phyloP scores from a whole-genome alignment of 2,113 vertebrate genomes.

The Verasper variegatus region DNA sequence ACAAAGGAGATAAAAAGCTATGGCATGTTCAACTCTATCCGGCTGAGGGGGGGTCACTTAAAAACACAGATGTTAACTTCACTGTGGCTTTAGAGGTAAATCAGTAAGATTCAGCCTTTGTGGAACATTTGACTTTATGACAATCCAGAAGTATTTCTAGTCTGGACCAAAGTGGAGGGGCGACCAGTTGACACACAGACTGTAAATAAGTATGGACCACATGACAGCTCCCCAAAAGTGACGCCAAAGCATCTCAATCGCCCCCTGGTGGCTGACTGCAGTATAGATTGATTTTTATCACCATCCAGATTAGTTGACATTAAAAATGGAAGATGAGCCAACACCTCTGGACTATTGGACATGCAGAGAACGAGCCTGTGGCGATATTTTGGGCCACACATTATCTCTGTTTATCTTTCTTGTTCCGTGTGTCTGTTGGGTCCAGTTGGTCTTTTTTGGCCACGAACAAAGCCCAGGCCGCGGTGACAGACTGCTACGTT shows the following conservation, averaged over 20 bases:
- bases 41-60: background rate
- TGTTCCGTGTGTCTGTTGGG: slow-evolving; percentile 9
- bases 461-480: slow-evolving; percentile 75
- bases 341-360: background rate
- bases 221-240: background rate
- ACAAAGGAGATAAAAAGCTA: background rate
- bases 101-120: background rate
- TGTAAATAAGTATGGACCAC: too few relatives aligned
- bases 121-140: background rate
- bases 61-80: background rate
- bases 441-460: slow-evolving; percentile 86
- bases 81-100: background rate
- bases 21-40: background rate
- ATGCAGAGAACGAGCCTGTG: background rate
- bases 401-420: slow-evolving; percentile 31
- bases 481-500: slow-evolving; percentile 77
- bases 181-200: background rate
- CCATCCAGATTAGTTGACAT: background rate
- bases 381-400: background rate
- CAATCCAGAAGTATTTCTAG: background rate
- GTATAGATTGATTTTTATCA: background rate
- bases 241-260: background rate
- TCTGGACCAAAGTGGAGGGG: background rate
- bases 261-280: too few relatives aligned
- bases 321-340: background rate